phyloP scores from a whole-genome alignment of 2,888 invertebrate species.

The Plagodis dolabraria region DNA sequence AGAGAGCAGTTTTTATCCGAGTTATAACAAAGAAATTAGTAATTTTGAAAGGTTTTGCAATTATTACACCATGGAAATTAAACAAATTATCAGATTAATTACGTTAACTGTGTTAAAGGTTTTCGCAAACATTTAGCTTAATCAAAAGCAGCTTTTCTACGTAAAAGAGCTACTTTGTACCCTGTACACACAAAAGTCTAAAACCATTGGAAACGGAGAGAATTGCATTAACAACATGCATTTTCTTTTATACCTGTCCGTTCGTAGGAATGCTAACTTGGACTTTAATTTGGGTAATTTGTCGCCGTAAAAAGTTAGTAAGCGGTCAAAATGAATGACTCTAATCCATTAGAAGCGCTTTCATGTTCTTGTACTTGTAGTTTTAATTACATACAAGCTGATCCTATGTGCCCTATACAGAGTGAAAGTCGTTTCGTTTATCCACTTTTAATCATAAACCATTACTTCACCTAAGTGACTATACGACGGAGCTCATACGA shows the following conservation, averaged over 20 bases:
- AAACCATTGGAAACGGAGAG: constrained; percentile 37
- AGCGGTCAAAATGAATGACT: constrained; percentile 74
- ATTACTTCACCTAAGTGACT: constrained; percentile 79
- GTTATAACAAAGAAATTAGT: too few relatives aligned
- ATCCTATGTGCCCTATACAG: constrained; percentile 70
- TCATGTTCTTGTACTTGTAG: constrained; percentile 74
- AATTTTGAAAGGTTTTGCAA: too few relatives aligned
- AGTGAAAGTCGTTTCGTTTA: constrained; percentile 80
- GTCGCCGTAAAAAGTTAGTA: constrained; percentile 62
- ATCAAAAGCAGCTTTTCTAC: constrained; percentile 13
- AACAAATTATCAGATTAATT: too few relatives aligned
- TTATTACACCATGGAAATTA: too few relatives aligned
- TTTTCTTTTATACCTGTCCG: constrained; percentile 45
- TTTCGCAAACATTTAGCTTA: constrained; percentile 18
- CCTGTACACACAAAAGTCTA: constrained; percentile 19
- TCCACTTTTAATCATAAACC: constrained; percentile 83
- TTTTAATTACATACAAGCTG: constrained; percentile 83
- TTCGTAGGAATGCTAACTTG: constrained; percentile 47
- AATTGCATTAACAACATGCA: constrained; percentile 44
- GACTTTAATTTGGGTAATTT: constrained; percentile 62
- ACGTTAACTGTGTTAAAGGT: constrained; percentile 27
- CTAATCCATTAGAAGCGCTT: constrained; percentile 69
- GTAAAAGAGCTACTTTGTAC: not conserved
- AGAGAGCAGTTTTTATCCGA: too few relatives aligned
- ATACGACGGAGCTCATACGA: constrained; percentile 69